Conservation (phyloP, 2,797 vertebrate species). For the Chiloscyllium punctatum region DNA sequence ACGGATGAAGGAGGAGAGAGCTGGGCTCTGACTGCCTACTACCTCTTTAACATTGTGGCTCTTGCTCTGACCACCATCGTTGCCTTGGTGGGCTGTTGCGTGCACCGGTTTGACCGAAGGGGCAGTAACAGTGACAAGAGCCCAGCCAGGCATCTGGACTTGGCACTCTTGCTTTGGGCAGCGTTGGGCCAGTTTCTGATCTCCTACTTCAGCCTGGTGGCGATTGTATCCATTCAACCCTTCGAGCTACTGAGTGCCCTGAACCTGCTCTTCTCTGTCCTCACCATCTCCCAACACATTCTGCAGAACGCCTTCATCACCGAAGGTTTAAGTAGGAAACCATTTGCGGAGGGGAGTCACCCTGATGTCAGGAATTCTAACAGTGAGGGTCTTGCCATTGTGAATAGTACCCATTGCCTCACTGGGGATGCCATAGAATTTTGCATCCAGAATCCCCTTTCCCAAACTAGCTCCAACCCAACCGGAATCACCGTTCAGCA, state of each 20-base stretch:
- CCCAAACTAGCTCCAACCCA: slow-evolving; percentile 42
- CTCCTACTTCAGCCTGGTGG: slow-evolving; percentile 83
- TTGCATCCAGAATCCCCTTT: slow-evolving; percentile 40
- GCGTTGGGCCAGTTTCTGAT: slow-evolving; percentile 84
- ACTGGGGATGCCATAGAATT: slow-evolving; percentile 50
- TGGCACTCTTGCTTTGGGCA: slow-evolving; percentile 79
- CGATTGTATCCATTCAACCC: slow-evolving; percentile 64
- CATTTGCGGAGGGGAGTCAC: slow-evolving; percentile 55
- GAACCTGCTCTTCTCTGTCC: slow-evolving; percentile 68
- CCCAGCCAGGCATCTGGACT: slow-evolving; percentile 82
- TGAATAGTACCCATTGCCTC: slow-evolving; percentile 52
- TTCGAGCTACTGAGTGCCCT: slow-evolving; percentile 61
- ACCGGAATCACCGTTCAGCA: slow-evolving; percentile 17
- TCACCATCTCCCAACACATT: slow-evolving; percentile 77
- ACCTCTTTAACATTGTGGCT: slow-evolving; percentile 72
- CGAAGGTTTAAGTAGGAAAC: slow-evolving; percentile 83
- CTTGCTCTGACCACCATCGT: slow-evolving; percentile 70
- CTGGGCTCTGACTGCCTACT: slow-evolving; percentile 70
- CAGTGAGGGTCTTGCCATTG: slow-evolving; percentile 45
- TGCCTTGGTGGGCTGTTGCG: slow-evolving; percentile 62
- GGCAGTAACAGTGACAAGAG: slow-evolving; percentile 77
- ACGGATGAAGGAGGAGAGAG: slow-evolving; percentile 44
- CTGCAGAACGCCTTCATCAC: slow-evolving; percentile 90
- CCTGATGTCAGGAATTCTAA: slow-evolving; percentile 32
- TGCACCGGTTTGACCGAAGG: slow-evolving; percentile 77